Evolutionary conservation across 1,140 invertebrate genomes (phyloP).

Genomic region (Saccostrea cuccullata): DNA sequence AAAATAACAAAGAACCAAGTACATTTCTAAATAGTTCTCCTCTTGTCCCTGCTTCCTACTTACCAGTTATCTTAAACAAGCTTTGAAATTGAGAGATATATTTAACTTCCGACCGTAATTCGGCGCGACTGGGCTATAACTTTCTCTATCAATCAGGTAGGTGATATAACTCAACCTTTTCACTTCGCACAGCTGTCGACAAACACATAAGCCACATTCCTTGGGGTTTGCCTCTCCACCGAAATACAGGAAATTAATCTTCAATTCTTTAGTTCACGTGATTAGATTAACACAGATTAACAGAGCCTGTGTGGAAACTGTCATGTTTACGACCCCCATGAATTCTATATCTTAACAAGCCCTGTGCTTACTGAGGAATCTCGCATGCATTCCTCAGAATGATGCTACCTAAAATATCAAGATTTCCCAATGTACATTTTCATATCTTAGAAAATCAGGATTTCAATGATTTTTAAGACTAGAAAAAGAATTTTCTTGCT

Average conservation of each 20-base stretch:
- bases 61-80: background rate
- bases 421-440: background rate
- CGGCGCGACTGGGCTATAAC: background rate
- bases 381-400: background rate
- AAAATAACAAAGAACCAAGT: slow-evolving; percentile 2
- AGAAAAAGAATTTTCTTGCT: no score
- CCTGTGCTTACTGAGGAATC: background rate
- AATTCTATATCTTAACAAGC: background rate
- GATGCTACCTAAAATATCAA: background rate
- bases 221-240: background rate
- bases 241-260: slow-evolving; percentile 1
- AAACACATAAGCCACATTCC: background rate
- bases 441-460: no score
- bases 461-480: no score
- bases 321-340: background rate
- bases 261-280: background rate
- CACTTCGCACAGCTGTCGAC: slow-evolving; percentile 9
- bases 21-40: background rate
- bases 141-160: background rate
- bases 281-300: slow-evolving; percentile 32
- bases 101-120: background rate
- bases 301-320: background rate
- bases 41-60: background rate
- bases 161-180: background rate
- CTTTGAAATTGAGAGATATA: slow-evolving; percentile 7